phyloP scores from a whole-genome alignment of 2,797 vertebrate genomes.

The Adrianichthys oophorus region DNA sequence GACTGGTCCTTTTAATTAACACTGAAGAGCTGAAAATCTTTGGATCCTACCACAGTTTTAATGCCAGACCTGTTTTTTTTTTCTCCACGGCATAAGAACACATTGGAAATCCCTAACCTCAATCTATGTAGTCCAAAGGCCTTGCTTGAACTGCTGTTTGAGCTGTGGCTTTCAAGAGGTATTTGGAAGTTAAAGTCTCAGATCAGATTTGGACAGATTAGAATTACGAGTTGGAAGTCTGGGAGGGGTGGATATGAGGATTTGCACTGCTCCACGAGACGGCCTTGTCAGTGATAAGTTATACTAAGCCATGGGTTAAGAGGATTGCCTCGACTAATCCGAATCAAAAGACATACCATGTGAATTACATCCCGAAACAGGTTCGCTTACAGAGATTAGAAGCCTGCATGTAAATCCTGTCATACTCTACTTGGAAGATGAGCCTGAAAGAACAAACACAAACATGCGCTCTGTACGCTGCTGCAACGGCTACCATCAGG shows the following conservation, averaged over 20 bases:
- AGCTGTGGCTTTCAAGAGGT: constrained; percentile 80
- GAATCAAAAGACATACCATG: constrained; percentile 88
- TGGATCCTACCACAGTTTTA: constrained; percentile 31
- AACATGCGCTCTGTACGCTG: constrained; percentile 69
- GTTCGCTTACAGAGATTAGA: constrained; percentile 86
- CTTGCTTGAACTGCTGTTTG: constrained; percentile 74
- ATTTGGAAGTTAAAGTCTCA: constrained; percentile 83
- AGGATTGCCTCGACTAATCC: constrained; percentile 86
- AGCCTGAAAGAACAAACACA: constrained; percentile 78
- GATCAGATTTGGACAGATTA: constrained; percentile 86
- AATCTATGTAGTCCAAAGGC: constrained; percentile 78
- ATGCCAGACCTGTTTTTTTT: constrained; percentile 34
- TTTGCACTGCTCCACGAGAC: constrained; percentile 80
- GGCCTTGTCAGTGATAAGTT: constrained; percentile 83
- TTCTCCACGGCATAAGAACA: constrained; percentile 62
- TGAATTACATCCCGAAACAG: constrained; percentile 91
- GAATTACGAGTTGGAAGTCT: constrained; percentile 84
- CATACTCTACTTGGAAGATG: constrained; percentile 80
- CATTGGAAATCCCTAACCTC: constrained; percentile 70
- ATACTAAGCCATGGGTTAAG: constrained; percentile 81
- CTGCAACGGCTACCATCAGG: constrained; percentile 52
- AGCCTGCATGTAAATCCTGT: constrained; percentile 83
- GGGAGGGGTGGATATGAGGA: constrained; percentile 82
- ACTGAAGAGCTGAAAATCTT: constrained; percentile 23
- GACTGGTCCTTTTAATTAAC: constrained; percentile 23